A percentile compares a stretch with the other conserved stretches of the same genome.
Conservation (phyloP, 2,888 invertebrate genomes). For the Torymus tubicola region DNA sequence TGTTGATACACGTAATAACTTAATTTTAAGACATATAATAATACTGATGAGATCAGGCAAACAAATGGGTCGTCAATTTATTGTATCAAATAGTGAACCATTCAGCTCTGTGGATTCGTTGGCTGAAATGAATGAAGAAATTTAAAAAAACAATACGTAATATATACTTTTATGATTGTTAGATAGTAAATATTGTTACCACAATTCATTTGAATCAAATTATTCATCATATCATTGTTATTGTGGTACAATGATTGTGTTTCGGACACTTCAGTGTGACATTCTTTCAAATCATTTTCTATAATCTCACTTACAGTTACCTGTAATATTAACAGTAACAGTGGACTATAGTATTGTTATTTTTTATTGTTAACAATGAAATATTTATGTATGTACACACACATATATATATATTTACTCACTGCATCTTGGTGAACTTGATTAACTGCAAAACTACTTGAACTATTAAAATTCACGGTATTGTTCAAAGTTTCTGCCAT, state of each 20-base stretch:
- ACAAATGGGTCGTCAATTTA: too few species aligned
- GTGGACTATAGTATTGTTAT: background rate
- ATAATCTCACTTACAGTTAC: constrained; percentile 8
- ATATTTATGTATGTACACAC: too few species aligned
- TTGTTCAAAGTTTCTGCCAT: constrained; percentile 63
- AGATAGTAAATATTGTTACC: too few species aligned
- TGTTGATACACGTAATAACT: too few species aligned
- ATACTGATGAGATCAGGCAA: too few species aligned
- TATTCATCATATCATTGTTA: background rate
- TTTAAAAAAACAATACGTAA: too few species aligned
- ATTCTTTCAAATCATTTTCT: constrained; percentile 36
- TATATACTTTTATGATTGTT: too few species aligned
- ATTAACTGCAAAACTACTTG: constrained; percentile 36
- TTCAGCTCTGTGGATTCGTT: too few species aligned
- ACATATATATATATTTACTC: constrained; percentile 8
- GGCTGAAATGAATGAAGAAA: too few species aligned
- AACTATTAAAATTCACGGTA: constrained; percentile 26
- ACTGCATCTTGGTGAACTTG: constrained; percentile 50
- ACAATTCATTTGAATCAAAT: too few species aligned
- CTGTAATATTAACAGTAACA: constrained; percentile 25
- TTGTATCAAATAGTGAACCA: too few species aligned
- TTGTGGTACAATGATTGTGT: constrained; percentile 23
- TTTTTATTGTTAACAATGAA: background rate
- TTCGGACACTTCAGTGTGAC: constrained; percentile 23
- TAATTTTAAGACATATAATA: too few species aligned